phyloP scores from a whole-genome alignment of 2,888 invertebrate species.

The Chydorus sphaericus region DNA sequence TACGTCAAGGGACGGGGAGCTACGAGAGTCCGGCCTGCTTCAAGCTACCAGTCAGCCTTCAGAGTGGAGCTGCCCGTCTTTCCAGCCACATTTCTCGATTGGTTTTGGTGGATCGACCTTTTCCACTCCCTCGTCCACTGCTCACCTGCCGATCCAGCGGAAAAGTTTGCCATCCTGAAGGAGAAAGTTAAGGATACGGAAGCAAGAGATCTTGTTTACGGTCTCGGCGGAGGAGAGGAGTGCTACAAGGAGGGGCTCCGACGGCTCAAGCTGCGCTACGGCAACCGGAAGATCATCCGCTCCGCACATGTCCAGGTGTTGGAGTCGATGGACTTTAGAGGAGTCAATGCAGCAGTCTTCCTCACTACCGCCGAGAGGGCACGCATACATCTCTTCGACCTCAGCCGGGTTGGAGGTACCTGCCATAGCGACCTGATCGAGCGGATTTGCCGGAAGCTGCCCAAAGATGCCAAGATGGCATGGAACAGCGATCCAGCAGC shows the following conservation, averaged over 20 bases:
- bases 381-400: conserved; percentile 6
- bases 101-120: conserved; percentile 10
- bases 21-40: neutral
- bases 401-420: neutral
- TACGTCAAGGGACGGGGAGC: neutral
- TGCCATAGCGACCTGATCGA: conserved; percentile 5
- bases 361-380: neutral
- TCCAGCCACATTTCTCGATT: neutral
- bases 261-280: conserved; percentile 1
- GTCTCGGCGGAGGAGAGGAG: conserved; percentile 6
- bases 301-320: conserved; percentile 6
- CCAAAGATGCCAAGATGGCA: neutral
- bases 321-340: neutral
- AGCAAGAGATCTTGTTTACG: conserved; percentile 7
- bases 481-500: conserved; percentile 1
- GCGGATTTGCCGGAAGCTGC: neutral
- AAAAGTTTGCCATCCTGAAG: conserved; percentile 8
- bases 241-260: neutral
- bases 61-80: neutral
- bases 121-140: conserved; percentile 8
- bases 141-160: neutral
- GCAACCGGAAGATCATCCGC: conserved; percentile 1
- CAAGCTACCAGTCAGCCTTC: neutral
- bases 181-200: neutral
- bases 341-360: neutral